Base-by-base conservation (phyloP, 23 tunicate genomes). In the Phallusia fumigata region DNA sequence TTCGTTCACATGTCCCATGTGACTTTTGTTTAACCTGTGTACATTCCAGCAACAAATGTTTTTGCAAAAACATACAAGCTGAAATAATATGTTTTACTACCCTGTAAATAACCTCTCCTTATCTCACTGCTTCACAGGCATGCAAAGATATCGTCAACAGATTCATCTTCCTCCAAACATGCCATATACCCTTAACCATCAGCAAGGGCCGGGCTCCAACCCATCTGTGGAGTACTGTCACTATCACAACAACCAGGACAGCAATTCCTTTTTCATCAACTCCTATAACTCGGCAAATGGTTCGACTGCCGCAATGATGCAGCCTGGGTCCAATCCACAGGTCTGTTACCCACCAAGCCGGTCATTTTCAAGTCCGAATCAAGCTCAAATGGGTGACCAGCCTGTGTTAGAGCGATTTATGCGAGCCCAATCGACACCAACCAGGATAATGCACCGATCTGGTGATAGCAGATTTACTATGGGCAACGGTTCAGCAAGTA, bases 221-320 rank as follows among this genome's bases (percentile, higher is more conserved):
- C 69, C 69, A 8, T 58, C 69, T 6, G 69, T 58, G 69, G 69
- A 58, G 69, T 58, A 58, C 16, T 58, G 69, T 24, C 69, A 58
- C 26, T 58, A 58, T 13, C 69, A 58, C 69, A 40, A 10, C 47
- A 40, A 40, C 47, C 69, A 58, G 28, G 69, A 58, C 69, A 58
- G 69, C 28, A 2, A 24, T 6, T 58, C 69, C 26, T 58, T 58
- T 58, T 58, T 21, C 16, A 8, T 58, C 13, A 22, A 11, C 3
- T 58, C 69, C 47, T 40, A 40, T 10, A 40, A 40, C 47, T 40
- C 47, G 10, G 47, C 47, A 40, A 40, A 40, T 10, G 47, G 47
- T 40, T 40, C 47, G 10, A 40, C 47, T 10, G 10, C 47, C 5
- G 47, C 8, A 40, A 40, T 40, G 47, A 10, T 40, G 47, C 47